These are phyloP conservation scores for Nemapogon koenigi DNA, from an alignment of 2,888 invertebrate genomes.

Conservation along the genomic window DNA sequence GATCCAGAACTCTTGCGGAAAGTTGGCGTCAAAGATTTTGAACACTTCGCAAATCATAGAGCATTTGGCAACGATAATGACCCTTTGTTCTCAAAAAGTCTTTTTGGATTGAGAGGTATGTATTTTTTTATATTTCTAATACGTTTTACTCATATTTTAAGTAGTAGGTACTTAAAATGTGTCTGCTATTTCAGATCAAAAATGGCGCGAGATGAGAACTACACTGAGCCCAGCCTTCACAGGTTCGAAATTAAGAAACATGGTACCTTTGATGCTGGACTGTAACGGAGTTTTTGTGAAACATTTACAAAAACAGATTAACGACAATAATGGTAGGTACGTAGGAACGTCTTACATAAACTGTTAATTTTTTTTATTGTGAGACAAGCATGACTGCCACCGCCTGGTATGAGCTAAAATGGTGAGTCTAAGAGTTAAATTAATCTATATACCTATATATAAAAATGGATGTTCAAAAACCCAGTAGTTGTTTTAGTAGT, in stretches of 20 bases:
- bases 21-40: constrained; percentile 34
- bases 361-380: too few relatives aligned
- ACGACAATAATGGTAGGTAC: too few relatives aligned
- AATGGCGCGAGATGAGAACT: constrained; percentile 9
- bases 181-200: constrained; percentile 4
- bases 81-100: constrained; percentile 7
- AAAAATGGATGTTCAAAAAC: too few relatives aligned
- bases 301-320: background rate
- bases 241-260: constrained; percentile 6
- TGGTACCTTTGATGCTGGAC: constrained; percentile 6
- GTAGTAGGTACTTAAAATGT: background rate
- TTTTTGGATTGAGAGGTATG: constrained; percentile 5
- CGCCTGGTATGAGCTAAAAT: too few relatives aligned
- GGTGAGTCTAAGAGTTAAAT: too few relatives aligned
- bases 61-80: constrained; percentile 4
- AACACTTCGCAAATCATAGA: constrained; percentile 30
- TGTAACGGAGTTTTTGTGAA: constrained; percentile 1
- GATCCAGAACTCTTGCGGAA: constrained; percentile 36
- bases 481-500: too few relatives aligned
- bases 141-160: background rate
- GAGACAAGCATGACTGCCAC: too few relatives aligned
- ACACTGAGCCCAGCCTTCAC: constrained; percentile 8
- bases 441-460: too few relatives aligned
- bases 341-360: too few relatives aligned
- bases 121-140: constrained; percentile 1